Percentiles rank a stretch among this genome's conserved stretches.
Evolutionary conservation across 1,140 invertebrate genomes (phyloP).

Genomic region (Pomacea maculata): DNA sequence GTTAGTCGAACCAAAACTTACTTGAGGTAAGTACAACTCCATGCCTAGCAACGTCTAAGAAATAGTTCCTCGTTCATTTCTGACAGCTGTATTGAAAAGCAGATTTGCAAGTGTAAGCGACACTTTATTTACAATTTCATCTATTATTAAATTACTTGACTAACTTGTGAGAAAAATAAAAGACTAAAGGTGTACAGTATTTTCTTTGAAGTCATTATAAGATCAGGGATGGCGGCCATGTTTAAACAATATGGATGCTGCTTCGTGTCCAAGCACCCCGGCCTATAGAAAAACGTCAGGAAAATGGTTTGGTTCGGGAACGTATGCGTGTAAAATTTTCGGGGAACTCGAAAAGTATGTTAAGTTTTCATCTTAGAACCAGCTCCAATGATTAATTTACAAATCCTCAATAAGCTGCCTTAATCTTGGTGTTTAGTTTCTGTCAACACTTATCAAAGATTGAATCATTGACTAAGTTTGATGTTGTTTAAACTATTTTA

Average conservation of each 20-base stretch:
- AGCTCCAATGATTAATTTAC: too few species aligned
- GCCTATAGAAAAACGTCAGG: constrained; percentile 23
- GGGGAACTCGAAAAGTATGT: not conserved
- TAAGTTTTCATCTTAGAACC: not conserved
- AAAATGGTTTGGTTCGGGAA: constrained; percentile 20
- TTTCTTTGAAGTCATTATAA: not conserved
- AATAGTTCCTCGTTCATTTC: constrained; percentile 15
- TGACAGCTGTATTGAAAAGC: not conserved
- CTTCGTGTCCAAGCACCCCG: constrained; percentile 12
- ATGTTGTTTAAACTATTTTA: too few species aligned
- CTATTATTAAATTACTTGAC: not conserved
- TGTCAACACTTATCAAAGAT: too few species aligned
- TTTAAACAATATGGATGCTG: constrained; percentile 45
- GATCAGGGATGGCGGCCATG: constrained; percentile 27
- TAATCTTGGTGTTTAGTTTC: too few species aligned
- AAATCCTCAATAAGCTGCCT: too few species aligned
- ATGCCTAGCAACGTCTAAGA: constrained; percentile 24
- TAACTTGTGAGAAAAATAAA: not conserved
- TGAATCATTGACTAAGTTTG: too few species aligned
- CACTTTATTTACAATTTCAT: not conserved
- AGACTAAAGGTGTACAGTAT: not conserved
- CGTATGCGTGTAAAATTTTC: not conserved
- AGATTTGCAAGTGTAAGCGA: not conserved
- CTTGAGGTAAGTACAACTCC: constrained; percentile 1
- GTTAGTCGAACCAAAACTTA: not conserved